Conservation (phyloP, 2,797 vertebrate genomes). For the Lithobates sylvaticus region DNA sequence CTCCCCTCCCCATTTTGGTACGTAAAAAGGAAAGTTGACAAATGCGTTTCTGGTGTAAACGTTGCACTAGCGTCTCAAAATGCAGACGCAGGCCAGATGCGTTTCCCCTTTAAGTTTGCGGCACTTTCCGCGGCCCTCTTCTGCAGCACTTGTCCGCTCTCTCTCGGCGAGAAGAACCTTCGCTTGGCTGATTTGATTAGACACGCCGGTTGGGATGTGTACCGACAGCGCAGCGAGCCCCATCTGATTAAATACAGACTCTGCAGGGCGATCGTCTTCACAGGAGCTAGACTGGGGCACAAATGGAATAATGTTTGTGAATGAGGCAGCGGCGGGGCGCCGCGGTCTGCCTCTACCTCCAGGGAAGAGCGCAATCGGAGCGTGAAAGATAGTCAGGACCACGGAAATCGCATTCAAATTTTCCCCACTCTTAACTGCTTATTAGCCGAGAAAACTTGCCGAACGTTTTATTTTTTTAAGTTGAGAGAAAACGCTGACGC, state of each 20-base stretch:
- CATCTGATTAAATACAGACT: constrained; percentile 27
- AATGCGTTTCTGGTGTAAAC: too few relatives aligned
- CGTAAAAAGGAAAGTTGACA: too few relatives aligned
- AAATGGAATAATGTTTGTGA: constrained; percentile 14
- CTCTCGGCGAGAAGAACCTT: not conserved
- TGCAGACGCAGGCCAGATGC: too few relatives aligned
- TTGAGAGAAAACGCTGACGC: too few relatives aligned
- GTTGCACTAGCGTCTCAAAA: too few relatives aligned
- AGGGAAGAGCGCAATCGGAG: constrained; percentile 11
- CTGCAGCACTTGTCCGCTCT: not conserved
- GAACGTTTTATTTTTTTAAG: too few relatives aligned
- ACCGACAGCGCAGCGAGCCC: not conserved
- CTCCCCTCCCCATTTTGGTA: too few relatives aligned
- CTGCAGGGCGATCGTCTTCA: constrained; percentile 14
- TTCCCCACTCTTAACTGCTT: not conserved
- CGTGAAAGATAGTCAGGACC: constrained; percentile 3
- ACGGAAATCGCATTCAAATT: not conserved
- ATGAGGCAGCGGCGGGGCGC: constrained; percentile 17
- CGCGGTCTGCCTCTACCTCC: not conserved
- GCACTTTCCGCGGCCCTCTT: too few relatives aligned
- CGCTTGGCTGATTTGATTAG: not conserved
- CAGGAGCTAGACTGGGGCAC: not conserved
- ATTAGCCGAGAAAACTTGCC: not conserved
- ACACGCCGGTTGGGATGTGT: not conserved
- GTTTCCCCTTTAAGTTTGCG: too few relatives aligned